Evolutionary conservation across 1,140 invertebrate genomes (phyloP).

Genomic region (Trichoplusia ni): DNA sequence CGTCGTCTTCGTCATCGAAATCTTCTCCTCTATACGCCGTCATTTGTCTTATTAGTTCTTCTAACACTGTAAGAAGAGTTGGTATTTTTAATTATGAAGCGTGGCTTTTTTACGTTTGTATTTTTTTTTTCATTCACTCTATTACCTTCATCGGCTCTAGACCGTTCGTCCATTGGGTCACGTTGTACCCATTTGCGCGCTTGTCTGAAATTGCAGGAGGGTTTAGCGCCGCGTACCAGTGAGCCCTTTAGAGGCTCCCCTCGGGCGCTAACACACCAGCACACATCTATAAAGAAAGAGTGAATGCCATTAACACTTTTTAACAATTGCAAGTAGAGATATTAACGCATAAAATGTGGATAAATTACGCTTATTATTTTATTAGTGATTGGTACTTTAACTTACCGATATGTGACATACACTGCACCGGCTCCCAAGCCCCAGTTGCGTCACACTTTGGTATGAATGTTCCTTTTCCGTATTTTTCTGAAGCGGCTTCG

Average conservation of each 20-base stretch:
- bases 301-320: no score
- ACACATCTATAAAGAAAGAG: constrained; percentile 83
- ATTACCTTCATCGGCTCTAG: constrained; percentile 71
- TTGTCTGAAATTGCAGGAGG: constrained; percentile 89
- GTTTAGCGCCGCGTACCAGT: constrained; percentile 86
- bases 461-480: constrained; percentile 87
- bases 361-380: background rate
- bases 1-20: constrained; percentile 70
- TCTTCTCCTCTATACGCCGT: constrained; percentile 81
- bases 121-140: background rate
- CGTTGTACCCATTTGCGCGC: constrained; percentile 81
- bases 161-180: constrained; percentile 64
- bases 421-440: constrained; percentile 91
- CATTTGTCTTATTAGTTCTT: constrained; percentile 85
- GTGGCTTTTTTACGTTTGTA: no score
- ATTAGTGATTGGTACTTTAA: background rate
- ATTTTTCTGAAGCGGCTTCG: constrained; percentile 84
- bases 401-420: constrained; percentile 85
- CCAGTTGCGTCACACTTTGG: constrained; percentile 89
- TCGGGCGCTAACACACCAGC: constrained; percentile 92
- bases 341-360: background rate
- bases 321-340: no score
- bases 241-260: constrained; percentile 91
- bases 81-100: background rate
- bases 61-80: constrained; percentile 79